Evolutionary conservation across 2,888 invertebrate species (phyloP).

Genomic region (Tipula lateralis): DNA sequence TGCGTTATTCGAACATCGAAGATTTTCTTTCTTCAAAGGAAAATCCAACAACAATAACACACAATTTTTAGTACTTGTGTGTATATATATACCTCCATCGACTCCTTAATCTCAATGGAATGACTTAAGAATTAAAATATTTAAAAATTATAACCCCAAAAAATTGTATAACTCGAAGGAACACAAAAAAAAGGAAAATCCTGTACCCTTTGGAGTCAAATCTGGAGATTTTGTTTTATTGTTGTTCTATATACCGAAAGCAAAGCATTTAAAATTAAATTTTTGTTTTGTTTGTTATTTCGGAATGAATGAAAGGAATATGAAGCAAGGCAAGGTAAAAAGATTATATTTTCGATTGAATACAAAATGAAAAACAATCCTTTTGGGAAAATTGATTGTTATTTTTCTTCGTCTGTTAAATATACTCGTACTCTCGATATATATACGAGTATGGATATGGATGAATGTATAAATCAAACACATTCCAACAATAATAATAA

Average conservation of each 20-base stretch:
- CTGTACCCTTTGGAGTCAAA: constrained; percentile 11
- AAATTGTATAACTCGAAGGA: not conserved
- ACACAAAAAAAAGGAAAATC: not conserved
- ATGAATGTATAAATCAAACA: not conserved
- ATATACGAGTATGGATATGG: not conserved
- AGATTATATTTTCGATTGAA: constrained; percentile 19
- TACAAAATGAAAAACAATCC: constrained; percentile 19
- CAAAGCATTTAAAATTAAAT: not conserved
- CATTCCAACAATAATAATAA: not conserved
- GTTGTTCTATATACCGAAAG: not conserved
- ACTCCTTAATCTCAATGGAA: not conserved
- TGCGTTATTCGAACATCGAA: not conserved
- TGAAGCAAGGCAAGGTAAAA: not conserved
- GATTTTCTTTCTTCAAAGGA: not conserved
- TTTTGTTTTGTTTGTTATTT: not conserved
- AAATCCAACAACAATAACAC: not conserved
- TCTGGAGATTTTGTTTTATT: constrained; percentile 19
- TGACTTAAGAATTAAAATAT: constrained; percentile 9
- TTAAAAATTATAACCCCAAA: constrained; percentile 24
- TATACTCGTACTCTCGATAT: not conserved
- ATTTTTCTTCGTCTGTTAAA: constrained; percentile 9
- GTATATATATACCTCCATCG: not conserved
- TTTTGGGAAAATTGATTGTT: constrained; percentile 24
- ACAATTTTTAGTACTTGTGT: not conserved
- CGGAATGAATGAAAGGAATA: not conserved